Percentiles rank a stretch among this genome's conserved stretches.
These are phyloP conservation scores for Epinephelus moara DNA, from an alignment of 2,113 vertebrate species.

Conservation along the genomic window DNA sequence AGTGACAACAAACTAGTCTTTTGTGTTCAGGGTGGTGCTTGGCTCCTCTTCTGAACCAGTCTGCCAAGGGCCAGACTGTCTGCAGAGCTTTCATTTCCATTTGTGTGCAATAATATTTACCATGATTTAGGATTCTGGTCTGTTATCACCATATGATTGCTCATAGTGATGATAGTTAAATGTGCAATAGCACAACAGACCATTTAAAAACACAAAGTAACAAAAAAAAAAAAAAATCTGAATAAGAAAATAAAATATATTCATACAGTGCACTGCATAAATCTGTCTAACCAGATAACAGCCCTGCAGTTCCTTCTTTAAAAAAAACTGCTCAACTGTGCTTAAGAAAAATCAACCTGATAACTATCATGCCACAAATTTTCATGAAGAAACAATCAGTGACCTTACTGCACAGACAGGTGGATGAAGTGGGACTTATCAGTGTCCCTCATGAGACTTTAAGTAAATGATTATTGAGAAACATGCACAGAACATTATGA, in stretches of 20 bases:
- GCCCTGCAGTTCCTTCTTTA: background rate
- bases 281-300: background rate
- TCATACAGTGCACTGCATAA: background rate
- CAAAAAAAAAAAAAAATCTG: background rate
- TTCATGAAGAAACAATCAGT: background rate
- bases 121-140: background rate
- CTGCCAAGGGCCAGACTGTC: constrained; percentile 6
- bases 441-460: background rate
- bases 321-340: too few relatives aligned
- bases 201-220: background rate
- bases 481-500: background rate
- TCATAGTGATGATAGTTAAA: background rate
- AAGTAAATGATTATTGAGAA: background rate
- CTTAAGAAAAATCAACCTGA: background rate
- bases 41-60: constrained; percentile 3
- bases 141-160: background rate
- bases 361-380: background rate
- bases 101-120: constrained; percentile 13
- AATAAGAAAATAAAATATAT: background rate
- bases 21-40: background rate
- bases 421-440: background rate
- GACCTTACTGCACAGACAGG: background rate
- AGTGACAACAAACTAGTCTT: background rate
- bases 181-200: background rate
- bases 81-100: constrained; percentile 23